phyloP scores from a whole-genome alignment of 2,888 invertebrate species.

The Slavum lentiscoides region DNA sequence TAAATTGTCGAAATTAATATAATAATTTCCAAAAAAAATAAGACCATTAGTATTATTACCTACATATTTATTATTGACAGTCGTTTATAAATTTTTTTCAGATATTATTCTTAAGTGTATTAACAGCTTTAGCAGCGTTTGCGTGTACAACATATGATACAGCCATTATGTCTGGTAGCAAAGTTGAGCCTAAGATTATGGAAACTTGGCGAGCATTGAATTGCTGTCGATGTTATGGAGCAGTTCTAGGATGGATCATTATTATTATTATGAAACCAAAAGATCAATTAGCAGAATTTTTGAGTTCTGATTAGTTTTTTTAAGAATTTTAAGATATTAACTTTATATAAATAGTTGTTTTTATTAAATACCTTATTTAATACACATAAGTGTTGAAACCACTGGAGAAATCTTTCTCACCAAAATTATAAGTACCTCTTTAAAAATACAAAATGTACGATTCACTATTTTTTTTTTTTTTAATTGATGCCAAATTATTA shows the following conservation, averaged over 20 bases:
- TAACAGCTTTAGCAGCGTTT: slow-evolving; percentile 50
- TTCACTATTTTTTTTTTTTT: background rate
- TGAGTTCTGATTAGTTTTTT: slow-evolving; percentile 14
- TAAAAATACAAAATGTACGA: background rate
- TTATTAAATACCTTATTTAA: background rate
- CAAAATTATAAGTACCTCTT: background rate
- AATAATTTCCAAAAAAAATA: background rate
- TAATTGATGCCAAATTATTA: slow-evolving; percentile 20
- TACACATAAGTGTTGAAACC: background rate
- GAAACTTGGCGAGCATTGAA: slow-evolving; percentile 50
- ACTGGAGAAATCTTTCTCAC: too few relatives aligned
- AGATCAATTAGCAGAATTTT: slow-evolving; percentile 44
- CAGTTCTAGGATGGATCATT: slow-evolving; percentile 45
- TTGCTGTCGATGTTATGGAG: slow-evolving; percentile 48
- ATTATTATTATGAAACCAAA: slow-evolving; percentile 48
- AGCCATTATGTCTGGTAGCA: slow-evolving; percentile 44
- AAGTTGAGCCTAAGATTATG: slow-evolving; percentile 39
- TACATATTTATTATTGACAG: background rate
- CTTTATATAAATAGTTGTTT: background rate
- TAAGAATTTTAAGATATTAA: background rate
- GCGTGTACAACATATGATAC: slow-evolving; percentile 48
- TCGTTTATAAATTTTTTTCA: slow-evolving; percentile 10
- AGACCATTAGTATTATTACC: background rate
- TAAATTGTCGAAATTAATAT: background rate
- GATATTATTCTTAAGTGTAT: slow-evolving; percentile 43